These are phyloP conservation scores for Helobdella robusta DNA, from an alignment of 2,888 invertebrate genomes.

Conservation along the genomic window DNA sequence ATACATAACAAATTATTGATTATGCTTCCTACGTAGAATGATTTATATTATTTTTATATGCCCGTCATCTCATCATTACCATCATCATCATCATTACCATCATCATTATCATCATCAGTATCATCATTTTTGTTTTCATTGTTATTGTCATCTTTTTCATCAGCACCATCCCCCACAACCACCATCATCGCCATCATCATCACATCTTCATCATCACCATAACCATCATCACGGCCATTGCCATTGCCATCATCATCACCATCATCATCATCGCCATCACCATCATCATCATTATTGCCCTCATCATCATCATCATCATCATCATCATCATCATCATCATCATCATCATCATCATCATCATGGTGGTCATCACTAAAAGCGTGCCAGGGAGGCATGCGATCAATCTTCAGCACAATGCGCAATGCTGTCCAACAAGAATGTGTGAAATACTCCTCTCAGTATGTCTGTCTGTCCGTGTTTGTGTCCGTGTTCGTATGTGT, in stretches of 20 bases:
- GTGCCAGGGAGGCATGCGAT: neutral
- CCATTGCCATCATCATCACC: neutral
- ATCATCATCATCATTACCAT: conserved; percentile 4
- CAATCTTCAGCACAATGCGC: no score
- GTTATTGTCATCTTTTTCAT: neutral
- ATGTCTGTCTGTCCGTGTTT: no score
- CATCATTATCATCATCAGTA: conserved; percentile 2
- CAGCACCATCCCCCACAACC: conserved; percentile 7
- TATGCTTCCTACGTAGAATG: no score
- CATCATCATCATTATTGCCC: neutral
- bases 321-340: neutral
- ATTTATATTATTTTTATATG: no score
- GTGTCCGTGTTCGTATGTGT: no score
- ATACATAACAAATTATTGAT: no score
- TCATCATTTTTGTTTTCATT: neutral
- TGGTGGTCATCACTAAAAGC: neutral
- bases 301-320: neutral
- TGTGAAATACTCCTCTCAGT: neutral
- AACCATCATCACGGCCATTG: conserved; percentile 8
- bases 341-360: neutral
- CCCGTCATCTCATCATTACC: neutral
- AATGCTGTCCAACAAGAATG: neutral
- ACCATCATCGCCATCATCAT: conserved; percentile 17
- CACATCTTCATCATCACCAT: conserved; percentile 6
- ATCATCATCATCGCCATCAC: neutral